Base-by-base conservation (phyloP, 2,797 vertebrate genomes). In the Hoplostethus atlanticus region DNA sequence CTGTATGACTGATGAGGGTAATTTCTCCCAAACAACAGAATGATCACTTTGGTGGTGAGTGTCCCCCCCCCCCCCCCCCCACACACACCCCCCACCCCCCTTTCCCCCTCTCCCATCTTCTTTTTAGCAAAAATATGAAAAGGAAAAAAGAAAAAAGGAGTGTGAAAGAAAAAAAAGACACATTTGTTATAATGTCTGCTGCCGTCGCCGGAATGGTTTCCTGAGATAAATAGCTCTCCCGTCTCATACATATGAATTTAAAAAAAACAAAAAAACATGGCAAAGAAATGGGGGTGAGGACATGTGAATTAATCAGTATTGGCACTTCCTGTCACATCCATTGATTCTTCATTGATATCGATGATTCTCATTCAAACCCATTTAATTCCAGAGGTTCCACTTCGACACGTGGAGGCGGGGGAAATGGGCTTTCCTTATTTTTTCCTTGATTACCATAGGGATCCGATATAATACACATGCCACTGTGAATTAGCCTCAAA, bases 1-100 rank as follows among this genome's bases (percentile, higher is more conserved):
- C 91, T 84, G 89, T 93, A 93, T 94, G 94, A 96, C 92, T 95
- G 93, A 96, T 96, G 94, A 95, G 93, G 92, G 94, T 95, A 95
- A 95, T 95, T 95, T 96, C 91, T 93, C 88, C 93, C 92, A 93
- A 95, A 95, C 93, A 94, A 93, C 92, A 91, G 91, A 94, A 95
- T 93, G 93, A 95, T 95, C 92, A 94, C 90, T 94, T 91, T 91
- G 89, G 84, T 87, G 73, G 86, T 85, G 87, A 90, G 87, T 64
- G 61, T 84, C 75, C 87, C 86, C 79, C 66, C 59, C 64, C 54
- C 53, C 74, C 80, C 21, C 21, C 21, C 21, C 59, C 64, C 54
- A 55, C 74, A n/a, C n/a, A n/a, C n/a, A n/a, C 80, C 52, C 67
- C 59, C 64, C 54, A 55, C 74, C 80, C 21, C 21, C 21, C 21